Percentiles rank a stretch among this genome's conserved stretches.
These are phyloP conservation scores for Cetoscarus ocellatus DNA, from an alignment of 2,797 vertebrate genomes.

Conservation along the genomic window DNA sequence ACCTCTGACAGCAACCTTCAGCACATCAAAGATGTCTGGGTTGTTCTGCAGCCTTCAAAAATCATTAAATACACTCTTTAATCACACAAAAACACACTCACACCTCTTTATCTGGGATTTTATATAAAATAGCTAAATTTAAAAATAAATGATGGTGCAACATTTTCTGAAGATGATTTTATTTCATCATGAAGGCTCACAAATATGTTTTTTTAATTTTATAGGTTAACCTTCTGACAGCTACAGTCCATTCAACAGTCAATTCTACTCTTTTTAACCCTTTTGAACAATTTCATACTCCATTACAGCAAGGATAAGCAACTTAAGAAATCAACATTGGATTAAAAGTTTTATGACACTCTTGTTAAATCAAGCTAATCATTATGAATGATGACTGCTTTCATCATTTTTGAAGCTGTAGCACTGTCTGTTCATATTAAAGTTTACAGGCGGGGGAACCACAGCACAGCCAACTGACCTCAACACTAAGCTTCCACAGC, in stretches of 20 bases:
- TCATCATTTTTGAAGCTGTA: too few relatives aligned
- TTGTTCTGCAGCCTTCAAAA: slow-evolving; percentile 43
- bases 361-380: too few relatives aligned
- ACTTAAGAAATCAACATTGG: too few relatives aligned
- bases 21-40: slow-evolving; percentile 54
- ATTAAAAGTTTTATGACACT: too few relatives aligned
- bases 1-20: slow-evolving; percentile 34
- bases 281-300: not conserved
- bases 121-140: slow-evolving; percentile 7
- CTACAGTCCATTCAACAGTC: not conserved
- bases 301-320: too few relatives aligned
- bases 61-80: slow-evolving; percentile 63
- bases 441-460: too few relatives aligned
- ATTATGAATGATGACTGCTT: too few relatives aligned
- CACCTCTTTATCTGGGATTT: slow-evolving; percentile 27
- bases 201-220: not conserved
- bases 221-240: not conserved
- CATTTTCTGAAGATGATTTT: slow-evolving; percentile 1
- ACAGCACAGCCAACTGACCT: too few relatives aligned
- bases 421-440: too few relatives aligned
- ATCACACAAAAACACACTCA: slow-evolving; percentile 35
- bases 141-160: slow-evolving; percentile 25
- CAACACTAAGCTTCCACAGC: too few relatives aligned
- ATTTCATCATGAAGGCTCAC: not conserved
- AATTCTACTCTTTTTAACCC: too few relatives aligned